Base-by-base conservation (phyloP, 2,113 vertebrate species). In the Podarcis raffonei region DNA sequence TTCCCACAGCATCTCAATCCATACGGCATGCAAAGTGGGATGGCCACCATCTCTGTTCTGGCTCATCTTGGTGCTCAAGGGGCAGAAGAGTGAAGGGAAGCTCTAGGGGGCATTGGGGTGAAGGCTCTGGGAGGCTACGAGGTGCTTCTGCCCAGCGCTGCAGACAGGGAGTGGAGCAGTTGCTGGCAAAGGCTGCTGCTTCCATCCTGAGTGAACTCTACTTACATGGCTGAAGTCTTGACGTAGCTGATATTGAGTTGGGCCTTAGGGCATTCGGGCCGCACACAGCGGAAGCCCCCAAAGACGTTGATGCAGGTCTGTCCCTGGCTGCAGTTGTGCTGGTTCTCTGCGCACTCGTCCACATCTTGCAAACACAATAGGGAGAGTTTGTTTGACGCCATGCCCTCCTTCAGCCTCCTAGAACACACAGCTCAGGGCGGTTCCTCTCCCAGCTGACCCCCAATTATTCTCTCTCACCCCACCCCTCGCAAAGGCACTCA, bases 171-270 rank as follows among this genome's bases (percentile, higher is more conserved):
- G 48, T 11, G 27, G 42, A 42, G 81, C 30, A 7, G 23, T 5
- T 48, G 37, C 81, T 74, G 16, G 22, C 42, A 4, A 27, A 4
- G 27, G 15, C 25, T 27, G 8, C 23, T 1, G 8, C 48, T 7
- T 53, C 22, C 39, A 8, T 16, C 84, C 4, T 16, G 11, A 23
- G 4, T 5, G 8, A 53, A 48, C 18, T 11, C 4, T n/a, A 94
- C 98, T 98, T 94, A 98, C 98, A 97, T 96, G 16, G 96, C 84
- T 0, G 98, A 98, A 0, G 97, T 98, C 95, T 98, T 98, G 92
- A 97, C 91, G 0, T 98, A 98, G 92, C 97, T 97, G 48, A 97
- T 97, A 89, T 98, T 97, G 81, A 93, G 94, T 30, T 96, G 94
- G 0, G 96, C 93, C 0, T 91, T 97, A 15, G 98, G 98, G 76